These are phyloP conservation scores for Aleiodes sp. DNA, from an alignment of 1,140 invertebrate genomes.

Conservation along the genomic window DNA sequence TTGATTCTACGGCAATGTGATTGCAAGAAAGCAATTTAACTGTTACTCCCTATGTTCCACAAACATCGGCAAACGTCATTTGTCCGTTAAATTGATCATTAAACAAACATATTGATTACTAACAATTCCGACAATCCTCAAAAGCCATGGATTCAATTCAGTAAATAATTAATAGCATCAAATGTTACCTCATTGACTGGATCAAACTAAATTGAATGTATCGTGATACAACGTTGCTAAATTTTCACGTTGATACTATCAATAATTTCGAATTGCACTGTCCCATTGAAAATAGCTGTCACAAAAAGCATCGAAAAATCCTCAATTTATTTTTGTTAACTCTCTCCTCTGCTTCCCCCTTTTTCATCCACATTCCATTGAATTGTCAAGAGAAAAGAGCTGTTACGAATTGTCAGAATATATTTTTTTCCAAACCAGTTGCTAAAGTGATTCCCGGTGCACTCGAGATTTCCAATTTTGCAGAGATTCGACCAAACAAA, in stretches of 20 bases:
- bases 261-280: neutral
- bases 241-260: neutral
- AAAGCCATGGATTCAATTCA: neutral
- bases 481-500: neutral
- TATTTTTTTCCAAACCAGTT: neutral
- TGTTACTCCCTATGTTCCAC: too few species aligned
- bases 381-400: conserved; percentile 3
- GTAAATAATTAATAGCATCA: conserved; percentile 12
- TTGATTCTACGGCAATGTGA: too few species aligned
- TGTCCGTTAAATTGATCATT: neutral
- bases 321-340: neutral
- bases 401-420: neutral
- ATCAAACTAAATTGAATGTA: neutral
- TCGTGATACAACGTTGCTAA: neutral
- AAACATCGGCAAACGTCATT: neutral
- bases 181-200: neutral
- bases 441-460: neutral
- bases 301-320: neutral
- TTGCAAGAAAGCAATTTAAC: too few species aligned
- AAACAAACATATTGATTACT: neutral
- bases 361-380: conserved; percentile 8
- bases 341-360: neutral
- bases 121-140: neutral
- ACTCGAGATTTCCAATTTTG: conserved; percentile 11
- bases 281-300: conserved; percentile 1